Conservation (phyloP, 2,113 vertebrate genomes). For the Apodemus speciosus region DNA sequence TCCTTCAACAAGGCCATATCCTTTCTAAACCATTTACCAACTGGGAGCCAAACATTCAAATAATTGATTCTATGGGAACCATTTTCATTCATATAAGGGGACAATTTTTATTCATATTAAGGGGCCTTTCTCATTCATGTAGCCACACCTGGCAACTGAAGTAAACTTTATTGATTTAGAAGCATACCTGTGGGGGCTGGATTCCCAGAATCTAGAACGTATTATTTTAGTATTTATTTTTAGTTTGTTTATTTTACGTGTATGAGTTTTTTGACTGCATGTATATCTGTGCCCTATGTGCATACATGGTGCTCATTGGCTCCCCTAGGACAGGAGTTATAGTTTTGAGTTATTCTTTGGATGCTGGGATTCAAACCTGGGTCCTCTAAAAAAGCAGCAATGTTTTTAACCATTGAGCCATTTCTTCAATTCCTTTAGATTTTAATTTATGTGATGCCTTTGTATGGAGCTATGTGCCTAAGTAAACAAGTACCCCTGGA, state of each 20-base stretch:
- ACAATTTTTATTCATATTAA: background rate
- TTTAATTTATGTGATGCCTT: background rate
- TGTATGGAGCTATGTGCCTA: background rate
- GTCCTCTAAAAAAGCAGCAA: background rate
- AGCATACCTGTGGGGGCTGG: background rate
- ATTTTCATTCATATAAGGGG: background rate
- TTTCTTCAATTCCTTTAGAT: background rate
- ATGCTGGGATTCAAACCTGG: background rate
- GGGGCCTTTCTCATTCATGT: background rate
- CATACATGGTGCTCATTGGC: background rate
- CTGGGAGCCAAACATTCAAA: background rate
- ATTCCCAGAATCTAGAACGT: background rate
- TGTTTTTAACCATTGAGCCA: background rate
- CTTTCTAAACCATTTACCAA: background rate
- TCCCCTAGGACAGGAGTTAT: background rate
- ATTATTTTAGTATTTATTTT: background rate
- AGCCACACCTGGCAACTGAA: background rate
- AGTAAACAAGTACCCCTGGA: background rate
- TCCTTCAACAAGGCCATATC: background rate
- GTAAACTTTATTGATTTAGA: background rate
- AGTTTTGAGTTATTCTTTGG: background rate
- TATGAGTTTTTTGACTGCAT: background rate
- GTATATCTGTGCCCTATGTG: background rate
- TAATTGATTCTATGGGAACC: background rate
- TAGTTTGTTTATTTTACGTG: background rate